phyloP scores from a whole-genome alignment of 2,113 vertebrate species.

The Phylloscopus trochiloides region DNA sequence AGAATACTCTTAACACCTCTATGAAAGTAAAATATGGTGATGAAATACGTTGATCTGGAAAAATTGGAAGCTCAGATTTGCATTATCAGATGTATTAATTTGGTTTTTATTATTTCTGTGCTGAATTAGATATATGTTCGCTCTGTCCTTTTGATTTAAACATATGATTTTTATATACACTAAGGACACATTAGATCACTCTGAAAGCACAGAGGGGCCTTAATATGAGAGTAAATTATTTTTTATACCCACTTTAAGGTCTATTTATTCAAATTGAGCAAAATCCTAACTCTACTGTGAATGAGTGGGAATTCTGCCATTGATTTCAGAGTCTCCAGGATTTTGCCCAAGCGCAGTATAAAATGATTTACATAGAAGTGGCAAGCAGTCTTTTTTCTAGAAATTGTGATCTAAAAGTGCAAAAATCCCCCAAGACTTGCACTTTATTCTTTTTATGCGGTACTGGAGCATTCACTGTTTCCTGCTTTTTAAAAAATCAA shows the following conservation, averaged over 20 bases:
- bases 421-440: neutral
- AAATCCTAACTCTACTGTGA: constrained; percentile 6
- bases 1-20: neutral
- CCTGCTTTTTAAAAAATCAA: neutral
- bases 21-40: neutral
- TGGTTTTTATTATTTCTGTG: neutral
- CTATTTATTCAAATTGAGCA: constrained; percentile 42
- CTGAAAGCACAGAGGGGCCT: constrained; percentile 1
- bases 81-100: neutral
- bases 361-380: neutral
- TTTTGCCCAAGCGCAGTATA: neutral
- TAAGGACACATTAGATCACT: constrained; percentile 14
- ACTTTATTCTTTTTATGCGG: accelerated
- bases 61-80: neutral
- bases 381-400: neutral
- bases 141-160: constrained; percentile 38
- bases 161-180: constrained; percentile 43
- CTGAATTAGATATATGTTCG: neutral
- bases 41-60: neutral
- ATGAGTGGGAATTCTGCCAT: constrained; percentile 29
- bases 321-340: neutral
- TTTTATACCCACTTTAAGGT: constrained; percentile 54
- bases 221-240: constrained; percentile 46
- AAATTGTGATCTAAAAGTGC: neutral
- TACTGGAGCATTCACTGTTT: neutral